These are phyloP conservation scores for Dynastes hyllus DNA, from an alignment of 2,888 invertebrate genomes.

Conservation along the genomic window DNA sequence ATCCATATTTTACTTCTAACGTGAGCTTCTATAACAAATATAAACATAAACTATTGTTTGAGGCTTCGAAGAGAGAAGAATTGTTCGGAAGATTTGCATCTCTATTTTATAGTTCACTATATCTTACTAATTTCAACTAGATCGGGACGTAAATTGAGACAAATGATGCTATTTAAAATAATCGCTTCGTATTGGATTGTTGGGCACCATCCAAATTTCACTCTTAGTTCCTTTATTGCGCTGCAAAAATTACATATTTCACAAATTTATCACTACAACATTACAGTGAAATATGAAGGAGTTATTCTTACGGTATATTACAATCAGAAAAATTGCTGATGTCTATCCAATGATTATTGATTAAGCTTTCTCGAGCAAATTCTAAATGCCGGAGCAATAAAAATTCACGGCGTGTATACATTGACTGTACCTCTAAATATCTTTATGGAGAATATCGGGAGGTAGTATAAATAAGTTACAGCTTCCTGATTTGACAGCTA, in stretches of 20 bases:
- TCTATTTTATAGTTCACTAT: no score
- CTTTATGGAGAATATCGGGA: background rate
- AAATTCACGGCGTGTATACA: constrained; percentile 17
- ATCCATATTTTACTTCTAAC: no score
- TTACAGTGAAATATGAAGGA: constrained; percentile 1
- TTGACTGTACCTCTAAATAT: background rate
- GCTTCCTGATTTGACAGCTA: constrained; percentile 20
- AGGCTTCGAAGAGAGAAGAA: no score
- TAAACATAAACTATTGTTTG: no score
- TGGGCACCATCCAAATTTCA: constrained; percentile 8
- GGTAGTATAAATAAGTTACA: constrained; percentile 1
- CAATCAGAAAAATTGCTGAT: constrained; percentile 16
- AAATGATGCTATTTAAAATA: constrained; percentile 11
- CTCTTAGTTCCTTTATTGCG: constrained; percentile 1
- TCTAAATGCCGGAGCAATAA: constrained; percentile 16
- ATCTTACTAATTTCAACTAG: no score
- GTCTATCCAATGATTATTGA: background rate
- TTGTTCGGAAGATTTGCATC: no score
- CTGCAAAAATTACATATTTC: constrained; percentile 9
- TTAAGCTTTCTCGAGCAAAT: background rate
- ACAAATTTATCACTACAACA: constrained; percentile 14
- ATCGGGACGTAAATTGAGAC: background rate
- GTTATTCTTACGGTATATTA: background rate
- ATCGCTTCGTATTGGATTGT: background rate
- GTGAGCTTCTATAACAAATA: no score